Percentiles rank a stretch among this genome's conserved stretches.
phyloP scores from a whole-genome alignment of 1,140 invertebrate species.

The Tetraneura akinire region DNA sequence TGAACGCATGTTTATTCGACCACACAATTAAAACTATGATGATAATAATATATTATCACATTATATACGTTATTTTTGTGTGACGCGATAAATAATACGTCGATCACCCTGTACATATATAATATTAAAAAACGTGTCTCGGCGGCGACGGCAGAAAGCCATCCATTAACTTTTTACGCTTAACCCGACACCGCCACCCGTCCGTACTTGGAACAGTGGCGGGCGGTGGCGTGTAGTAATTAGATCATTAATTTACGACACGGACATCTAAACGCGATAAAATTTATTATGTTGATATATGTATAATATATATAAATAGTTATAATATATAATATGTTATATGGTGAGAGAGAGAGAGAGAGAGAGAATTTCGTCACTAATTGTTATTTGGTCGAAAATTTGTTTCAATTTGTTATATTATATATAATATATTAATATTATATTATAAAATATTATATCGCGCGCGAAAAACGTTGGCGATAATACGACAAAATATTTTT shows the following conservation, averaged over 20 bases:
- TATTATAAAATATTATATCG: no score
- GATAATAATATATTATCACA: no score
- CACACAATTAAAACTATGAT: no score
- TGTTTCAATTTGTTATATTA: constrained; percentile 13
- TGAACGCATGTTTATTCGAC: no score
- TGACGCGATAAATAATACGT: no score
- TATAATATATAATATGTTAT: no score
- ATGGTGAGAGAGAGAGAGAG: neutral
- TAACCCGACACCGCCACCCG: neutral
- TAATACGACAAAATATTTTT: neutral
- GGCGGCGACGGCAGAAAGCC: neutral
- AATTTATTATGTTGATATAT: neutral
- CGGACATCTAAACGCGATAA: neutral
- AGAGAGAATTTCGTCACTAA: neutral
- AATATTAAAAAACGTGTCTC: neutral
- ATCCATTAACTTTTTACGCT: neutral
- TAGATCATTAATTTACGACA: constrained; percentile 27
- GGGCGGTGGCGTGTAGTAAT: neutral
- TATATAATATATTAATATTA: no score
- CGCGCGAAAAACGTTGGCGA: no score
- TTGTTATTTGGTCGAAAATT: neutral
- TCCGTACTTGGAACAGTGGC: neutral
- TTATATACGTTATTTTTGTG: no score
- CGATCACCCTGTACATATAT: no score
- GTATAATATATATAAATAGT: no score